Percentiles rank a stretch among this genome's conserved stretches.
phyloP scores from a whole-genome alignment of 2,113 vertebrate genomes.

The Tricholaema leucomelas region DNA sequence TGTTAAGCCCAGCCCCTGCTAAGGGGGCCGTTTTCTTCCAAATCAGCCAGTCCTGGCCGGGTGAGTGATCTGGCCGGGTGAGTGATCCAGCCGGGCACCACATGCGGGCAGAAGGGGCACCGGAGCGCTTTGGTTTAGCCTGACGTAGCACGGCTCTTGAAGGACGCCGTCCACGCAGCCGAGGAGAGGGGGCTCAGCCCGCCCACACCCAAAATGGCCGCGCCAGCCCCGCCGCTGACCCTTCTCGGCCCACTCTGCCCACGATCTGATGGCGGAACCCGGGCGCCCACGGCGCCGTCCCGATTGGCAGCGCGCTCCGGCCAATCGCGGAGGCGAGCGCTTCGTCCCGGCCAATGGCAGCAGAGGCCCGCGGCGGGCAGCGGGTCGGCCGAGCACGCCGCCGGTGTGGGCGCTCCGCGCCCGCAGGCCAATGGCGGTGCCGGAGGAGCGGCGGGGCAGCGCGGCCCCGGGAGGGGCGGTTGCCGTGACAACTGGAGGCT shows the following conservation, averaged over 20 bases:
- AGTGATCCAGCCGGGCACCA: neutral
- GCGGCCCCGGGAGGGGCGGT: neutral
- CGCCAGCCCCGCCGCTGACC: neutral
- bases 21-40: neutral
- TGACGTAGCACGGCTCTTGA: accelerated
- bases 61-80: accelerated
- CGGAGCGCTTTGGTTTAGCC: accelerated
- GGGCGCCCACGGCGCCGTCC: neutral
- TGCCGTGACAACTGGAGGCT: neutral
- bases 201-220: conserved; percentile 19
- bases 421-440: neutral
- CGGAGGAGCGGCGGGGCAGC: neutral
- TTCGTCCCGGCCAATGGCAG: conserved; percentile 13
- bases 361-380: neutral
- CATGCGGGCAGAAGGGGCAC: accelerated
- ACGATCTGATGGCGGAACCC: neutral
- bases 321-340: conserved; percentile 13
- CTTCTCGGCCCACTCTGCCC: neutral
- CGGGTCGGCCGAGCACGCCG: neutral
- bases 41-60: accelerated
- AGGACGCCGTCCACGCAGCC: accelerated
- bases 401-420: neutral
- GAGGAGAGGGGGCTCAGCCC: accelerated
- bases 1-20: accelerated
- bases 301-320: neutral